phyloP scores from a whole-genome alignment of 1,140 invertebrate genomes.

The Zaprionus inermis region DNA sequence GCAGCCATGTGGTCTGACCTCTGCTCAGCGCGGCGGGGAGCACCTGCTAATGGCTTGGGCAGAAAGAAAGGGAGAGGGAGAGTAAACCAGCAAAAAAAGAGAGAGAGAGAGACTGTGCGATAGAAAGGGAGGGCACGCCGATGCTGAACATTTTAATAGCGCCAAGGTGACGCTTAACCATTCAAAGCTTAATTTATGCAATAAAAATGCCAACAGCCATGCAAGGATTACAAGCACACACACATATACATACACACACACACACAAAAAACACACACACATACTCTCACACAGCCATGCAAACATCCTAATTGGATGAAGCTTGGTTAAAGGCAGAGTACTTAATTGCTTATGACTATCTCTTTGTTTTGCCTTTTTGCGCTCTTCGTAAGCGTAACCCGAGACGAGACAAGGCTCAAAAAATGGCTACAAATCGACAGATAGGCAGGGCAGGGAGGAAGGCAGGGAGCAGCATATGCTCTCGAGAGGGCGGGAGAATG shows the following conservation, averaged over 20 bases:
- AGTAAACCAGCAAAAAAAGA: background rate
- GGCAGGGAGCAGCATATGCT: conserved; percentile 7
- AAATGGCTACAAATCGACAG: conserved; percentile 68
- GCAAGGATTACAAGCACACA: conserved; percentile 33
- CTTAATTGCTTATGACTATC: conserved; percentile 78
- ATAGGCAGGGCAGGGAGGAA: conserved; percentile 13
- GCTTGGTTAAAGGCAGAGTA: conserved; percentile 52
- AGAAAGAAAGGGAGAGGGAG: background rate
- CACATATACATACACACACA: conserved; percentile 17
- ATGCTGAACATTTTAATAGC: conserved; percentile 69
- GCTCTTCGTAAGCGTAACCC: conserved; percentile 40
- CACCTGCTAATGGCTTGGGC: conserved; percentile 56
- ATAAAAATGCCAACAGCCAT: conserved; percentile 70
- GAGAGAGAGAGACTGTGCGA: conserved; percentile 1
- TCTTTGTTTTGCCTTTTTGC: conserved; percentile 47
- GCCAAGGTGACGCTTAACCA: conserved; percentile 79
- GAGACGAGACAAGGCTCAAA: conserved; percentile 52
- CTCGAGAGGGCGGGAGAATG: background rate
- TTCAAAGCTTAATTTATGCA: conserved; percentile 82
- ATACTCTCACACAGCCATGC: conserved; percentile 17
- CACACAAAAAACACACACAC: conserved; percentile 14
- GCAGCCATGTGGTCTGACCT: conserved; percentile 33
- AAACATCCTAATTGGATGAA: conserved; percentile 61
- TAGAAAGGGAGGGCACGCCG: conserved; percentile 11
- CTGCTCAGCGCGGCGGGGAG: conserved; percentile 28